A percentile compares a stretch with the other conserved stretches of the same genome.
Evolutionary conservation across 2,113 vertebrate genomes (phyloP).

Genomic region (Phaetusa simplex): DNA sequence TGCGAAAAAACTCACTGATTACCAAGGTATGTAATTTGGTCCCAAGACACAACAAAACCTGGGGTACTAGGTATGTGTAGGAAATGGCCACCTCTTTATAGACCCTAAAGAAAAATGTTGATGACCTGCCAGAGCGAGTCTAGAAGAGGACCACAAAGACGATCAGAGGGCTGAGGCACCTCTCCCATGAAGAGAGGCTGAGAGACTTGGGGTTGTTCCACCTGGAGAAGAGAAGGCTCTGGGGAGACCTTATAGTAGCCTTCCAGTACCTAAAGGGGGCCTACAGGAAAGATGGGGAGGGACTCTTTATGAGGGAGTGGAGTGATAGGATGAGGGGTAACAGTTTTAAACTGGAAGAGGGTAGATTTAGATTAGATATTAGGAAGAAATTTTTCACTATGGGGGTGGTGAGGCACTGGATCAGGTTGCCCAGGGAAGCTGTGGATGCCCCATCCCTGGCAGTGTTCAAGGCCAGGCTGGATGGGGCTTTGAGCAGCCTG

Average conservation of each 20-base stretch:
- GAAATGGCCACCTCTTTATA: neutral
- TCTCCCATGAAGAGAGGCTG: neutral
- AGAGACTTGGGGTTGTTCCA: neutral
- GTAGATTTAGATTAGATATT: neutral
- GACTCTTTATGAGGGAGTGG: neutral
- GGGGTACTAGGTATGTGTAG: neutral
- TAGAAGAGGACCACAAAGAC: neutral
- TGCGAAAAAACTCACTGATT: neutral
- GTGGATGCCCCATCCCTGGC: neutral
- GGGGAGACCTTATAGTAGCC: neutral
- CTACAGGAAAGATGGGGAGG: neutral
- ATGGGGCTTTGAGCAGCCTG: neutral
- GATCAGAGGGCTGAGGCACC: neutral
- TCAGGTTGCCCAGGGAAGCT: neutral
- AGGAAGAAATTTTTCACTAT: neutral
- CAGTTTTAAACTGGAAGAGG: neutral
- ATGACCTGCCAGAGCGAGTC: neutral
- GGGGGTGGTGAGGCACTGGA: neutral
- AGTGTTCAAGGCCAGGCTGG: neutral
- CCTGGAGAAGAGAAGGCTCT: neutral
- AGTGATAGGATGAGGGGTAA: neutral
- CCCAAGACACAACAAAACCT: neutral
- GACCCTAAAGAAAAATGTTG: neutral
- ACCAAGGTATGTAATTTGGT: neutral
- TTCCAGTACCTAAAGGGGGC: neutral